Conservation (phyloP, 2,113 vertebrate genomes). For the Taxidea taxus region DNA sequence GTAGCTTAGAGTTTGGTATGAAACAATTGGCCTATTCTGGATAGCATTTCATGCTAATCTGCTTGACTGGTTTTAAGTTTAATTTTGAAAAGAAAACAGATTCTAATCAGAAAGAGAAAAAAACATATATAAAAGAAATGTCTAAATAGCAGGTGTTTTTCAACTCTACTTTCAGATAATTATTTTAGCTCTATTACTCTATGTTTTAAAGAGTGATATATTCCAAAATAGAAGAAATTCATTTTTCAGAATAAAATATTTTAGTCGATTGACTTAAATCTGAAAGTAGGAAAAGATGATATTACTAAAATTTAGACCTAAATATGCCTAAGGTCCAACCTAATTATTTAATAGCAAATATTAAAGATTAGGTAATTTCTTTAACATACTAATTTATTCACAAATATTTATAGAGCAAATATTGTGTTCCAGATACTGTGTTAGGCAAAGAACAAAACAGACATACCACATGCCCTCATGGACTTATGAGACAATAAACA, state of each 20-base stretch:
- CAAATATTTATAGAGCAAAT: not conserved
- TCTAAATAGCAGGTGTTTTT: not conserved
- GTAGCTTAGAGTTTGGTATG: not conserved
- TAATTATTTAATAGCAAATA: not conserved
- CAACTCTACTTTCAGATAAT: not conserved
- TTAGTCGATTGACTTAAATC: not conserved
- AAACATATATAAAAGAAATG: not conserved
- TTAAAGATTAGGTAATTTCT: not conserved
- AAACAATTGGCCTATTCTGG: not conserved
- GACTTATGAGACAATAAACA: not conserved
- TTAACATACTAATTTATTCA: constrained; percentile 5
- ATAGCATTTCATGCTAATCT: not conserved
- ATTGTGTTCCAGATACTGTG: not conserved
- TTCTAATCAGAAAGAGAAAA: not conserved
- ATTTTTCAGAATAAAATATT: not conserved
- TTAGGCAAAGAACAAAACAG: not conserved
- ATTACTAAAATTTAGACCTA: not conserved
- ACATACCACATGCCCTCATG: not conserved
- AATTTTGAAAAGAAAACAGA: constrained; percentile 7
- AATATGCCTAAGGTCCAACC: not conserved
- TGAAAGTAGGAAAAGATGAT: not conserved
- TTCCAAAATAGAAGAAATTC: not conserved
- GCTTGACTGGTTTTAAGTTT: not conserved
- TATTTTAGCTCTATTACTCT: not conserved
- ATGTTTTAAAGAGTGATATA: not conserved